Percentiles rank a stretch among this genome's conserved stretches.
Conservation (phyloP, 2,797 vertebrate species). For the Melanogrammus aeglefinus region DNA sequence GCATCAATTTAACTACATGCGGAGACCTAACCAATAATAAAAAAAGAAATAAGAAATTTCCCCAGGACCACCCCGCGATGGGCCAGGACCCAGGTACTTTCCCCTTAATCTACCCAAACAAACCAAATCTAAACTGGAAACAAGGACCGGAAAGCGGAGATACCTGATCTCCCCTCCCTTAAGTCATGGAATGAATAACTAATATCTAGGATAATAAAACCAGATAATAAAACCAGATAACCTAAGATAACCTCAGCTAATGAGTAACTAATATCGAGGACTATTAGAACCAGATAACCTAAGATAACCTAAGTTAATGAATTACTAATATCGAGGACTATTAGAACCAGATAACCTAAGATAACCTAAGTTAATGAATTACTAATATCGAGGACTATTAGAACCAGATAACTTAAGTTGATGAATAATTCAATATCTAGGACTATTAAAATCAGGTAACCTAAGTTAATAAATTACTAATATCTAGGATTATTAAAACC, state of each 20-base stretch:
- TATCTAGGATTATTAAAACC: background rate
- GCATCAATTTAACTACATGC: too few species aligned
- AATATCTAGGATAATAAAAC: too few species aligned
- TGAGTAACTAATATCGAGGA: too few species aligned
- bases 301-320: background rate
- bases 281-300: background rate
- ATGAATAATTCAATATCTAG: too few species aligned
- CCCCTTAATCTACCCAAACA: constrained; percentile 4
- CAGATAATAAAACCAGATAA: background rate
- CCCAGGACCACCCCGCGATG: background rate
- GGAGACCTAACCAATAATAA: too few species aligned
- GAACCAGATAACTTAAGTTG: background rate
- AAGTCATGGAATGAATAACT: background rate
- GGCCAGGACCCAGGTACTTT: background rate
- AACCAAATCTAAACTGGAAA: background rate
- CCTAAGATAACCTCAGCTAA: background rate
- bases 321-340: background rate
- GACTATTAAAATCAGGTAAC: too few species aligned
- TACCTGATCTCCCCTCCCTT: background rate
- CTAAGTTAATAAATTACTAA: background rate
- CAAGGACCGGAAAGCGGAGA: background rate
- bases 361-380: background rate
- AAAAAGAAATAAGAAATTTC: background rate
- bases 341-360: background rate
- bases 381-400: background rate